Conservation (phyloP, 2,113 vertebrate genomes). For the Vombatus ursinus region DNA sequence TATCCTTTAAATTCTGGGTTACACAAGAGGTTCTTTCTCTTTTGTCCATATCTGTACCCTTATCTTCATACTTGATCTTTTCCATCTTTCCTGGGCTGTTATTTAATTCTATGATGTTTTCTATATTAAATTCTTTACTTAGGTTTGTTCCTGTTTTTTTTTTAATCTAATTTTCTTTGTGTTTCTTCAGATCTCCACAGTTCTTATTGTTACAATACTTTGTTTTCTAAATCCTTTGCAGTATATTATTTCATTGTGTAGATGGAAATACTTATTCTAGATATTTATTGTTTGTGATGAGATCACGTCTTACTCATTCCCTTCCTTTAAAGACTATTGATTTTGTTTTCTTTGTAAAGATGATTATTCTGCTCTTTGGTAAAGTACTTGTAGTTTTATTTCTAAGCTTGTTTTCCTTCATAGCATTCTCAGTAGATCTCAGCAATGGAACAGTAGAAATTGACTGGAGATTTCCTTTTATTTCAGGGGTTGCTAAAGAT, state of each 20-base stretch:
- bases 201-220: background rate
- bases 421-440: background rate
- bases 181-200: background rate
- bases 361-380: background rate
- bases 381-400: background rate
- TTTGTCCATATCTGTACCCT: background rate
- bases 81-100: background rate
- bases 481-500: background rate
- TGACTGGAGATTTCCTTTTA: background rate
- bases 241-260: background rate
- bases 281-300: background rate
- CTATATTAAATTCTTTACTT: background rate
- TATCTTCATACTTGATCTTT: background rate
- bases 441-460: background rate
- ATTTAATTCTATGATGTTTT: background rate
- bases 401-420: background rate
- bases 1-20: background rate
- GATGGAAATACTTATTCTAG: background rate
- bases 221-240: background rate
- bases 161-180: background rate
- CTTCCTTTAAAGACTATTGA: background rate
- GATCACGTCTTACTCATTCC: background rate
- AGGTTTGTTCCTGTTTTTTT: background rate
- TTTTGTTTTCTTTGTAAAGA: background rate
- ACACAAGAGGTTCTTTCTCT: background rate